Percentiles rank a stretch among this genome's conserved stretches.
These are phyloP conservation scores for Solea senegalensis DNA, from an alignment of 2,113 vertebrate species.

Conservation along the genomic window DNA sequence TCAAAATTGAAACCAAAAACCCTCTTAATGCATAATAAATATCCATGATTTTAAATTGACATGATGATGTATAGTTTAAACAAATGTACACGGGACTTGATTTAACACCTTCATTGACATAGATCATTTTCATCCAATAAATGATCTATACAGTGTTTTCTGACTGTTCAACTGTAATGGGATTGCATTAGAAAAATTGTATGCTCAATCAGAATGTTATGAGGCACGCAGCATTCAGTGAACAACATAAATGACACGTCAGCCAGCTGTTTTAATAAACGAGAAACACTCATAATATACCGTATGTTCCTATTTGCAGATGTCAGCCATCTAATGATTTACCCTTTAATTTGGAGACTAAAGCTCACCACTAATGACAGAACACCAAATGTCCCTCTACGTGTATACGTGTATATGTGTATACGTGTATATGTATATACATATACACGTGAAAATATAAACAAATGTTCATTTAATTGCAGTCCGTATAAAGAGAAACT, in stretches of 20 bases:
- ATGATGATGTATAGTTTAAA: conserved; percentile 1
- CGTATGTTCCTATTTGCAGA: conserved; percentile 61
- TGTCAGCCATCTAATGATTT: conserved; percentile 67
- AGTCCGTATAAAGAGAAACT: conserved; percentile 16
- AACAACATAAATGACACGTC: conserved; percentile 13
- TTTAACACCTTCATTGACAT: not conserved
- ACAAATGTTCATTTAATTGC: conserved; percentile 16
- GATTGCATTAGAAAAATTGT: conserved; percentile 4
- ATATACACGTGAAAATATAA: conserved; percentile 29
- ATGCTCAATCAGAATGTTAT: conserved; percentile 6
- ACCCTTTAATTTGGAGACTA: conserved; percentile 68
- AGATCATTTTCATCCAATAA: not conserved
- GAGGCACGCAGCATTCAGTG: conserved; percentile 16
- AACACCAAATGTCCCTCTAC: conserved; percentile 48
- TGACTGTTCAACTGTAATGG: not conserved
- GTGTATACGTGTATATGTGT: no score
- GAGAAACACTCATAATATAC: conserved; percentile 37
- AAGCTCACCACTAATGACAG: conserved; percentile 75
- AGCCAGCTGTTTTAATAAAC: conserved; percentile 49
- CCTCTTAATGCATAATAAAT: not conserved
- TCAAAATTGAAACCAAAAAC: conserved; percentile 2
- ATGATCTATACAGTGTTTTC: not conserved
- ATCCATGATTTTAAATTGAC: not conserved
- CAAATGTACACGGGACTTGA: not conserved
- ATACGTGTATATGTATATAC: conserved; percentile 70